phyloP scores from a whole-genome alignment of 1,140 invertebrate genomes.

The Dreissena rostriformis region DNA sequence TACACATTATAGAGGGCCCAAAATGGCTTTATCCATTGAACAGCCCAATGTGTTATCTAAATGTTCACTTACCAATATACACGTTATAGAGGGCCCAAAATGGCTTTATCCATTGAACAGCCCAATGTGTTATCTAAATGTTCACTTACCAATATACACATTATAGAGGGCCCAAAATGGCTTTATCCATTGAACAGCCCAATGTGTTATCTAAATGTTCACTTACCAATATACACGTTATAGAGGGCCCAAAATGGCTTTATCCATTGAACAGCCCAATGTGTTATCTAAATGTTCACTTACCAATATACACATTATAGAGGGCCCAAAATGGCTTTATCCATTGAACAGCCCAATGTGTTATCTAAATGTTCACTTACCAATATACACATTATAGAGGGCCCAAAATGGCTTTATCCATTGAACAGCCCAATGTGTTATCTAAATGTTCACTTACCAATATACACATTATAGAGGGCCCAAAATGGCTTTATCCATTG shows the following conservation, averaged over 20 bases:
- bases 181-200: no score
- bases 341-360: no score
- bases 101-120: no score
- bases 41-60: no score
- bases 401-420: slow-evolving; percentile 80
- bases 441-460: slow-evolving; percentile 65
- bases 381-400: slow-evolving; percentile 82
- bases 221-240: slow-evolving; percentile 80
- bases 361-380: slow-evolving; percentile 25
- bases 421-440: no score
- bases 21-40: no score
- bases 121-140: no score
- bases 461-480: slow-evolving; percentile 81
- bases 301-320: slow-evolving; percentile 81
- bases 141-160: slow-evolving; percentile 78
- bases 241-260: slow-evolving; percentile 80
- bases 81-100: slow-evolving; percentile 82
- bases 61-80: slow-evolving; percentile 73
- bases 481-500: slow-evolving; percentile 79
- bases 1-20: slow-evolving; percentile 82
- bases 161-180: slow-evolving; percentile 81
- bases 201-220: no score
- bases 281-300: not conserved
- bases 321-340: slow-evolving; percentile 79
- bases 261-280: no score